These are phyloP conservation scores for Molossus molossus DNA, from an alignment of 2,797 vertebrate species.

Conservation along the genomic window DNA sequence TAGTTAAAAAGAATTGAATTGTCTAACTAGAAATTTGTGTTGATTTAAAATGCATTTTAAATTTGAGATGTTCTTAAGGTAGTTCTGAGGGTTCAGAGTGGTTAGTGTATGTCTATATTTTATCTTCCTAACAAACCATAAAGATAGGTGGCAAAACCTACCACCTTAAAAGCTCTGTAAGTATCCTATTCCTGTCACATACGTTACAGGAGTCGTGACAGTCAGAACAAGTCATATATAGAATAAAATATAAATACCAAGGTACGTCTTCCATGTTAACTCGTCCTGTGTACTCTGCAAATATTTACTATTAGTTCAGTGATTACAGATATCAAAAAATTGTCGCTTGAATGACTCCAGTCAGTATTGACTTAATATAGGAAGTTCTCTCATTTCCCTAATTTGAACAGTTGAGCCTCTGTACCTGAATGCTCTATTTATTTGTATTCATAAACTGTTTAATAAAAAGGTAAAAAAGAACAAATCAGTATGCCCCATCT, in stretches of 20 bases:
- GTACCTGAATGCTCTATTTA: neutral
- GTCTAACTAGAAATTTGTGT: slow-evolving; percentile 38
- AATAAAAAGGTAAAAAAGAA: slow-evolving; percentile 26
- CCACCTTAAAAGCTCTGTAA: neutral
- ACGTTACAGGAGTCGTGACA: neutral
- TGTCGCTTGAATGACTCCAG: slow-evolving; percentile 37
- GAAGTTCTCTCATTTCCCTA: slow-evolving; percentile 43
- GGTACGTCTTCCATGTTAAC: neutral
- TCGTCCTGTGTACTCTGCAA: neutral
- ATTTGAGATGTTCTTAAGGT: slow-evolving; percentile 53
- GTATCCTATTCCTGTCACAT: neutral
- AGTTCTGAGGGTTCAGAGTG: neutral
- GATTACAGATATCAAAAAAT: neutral
- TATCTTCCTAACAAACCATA: slow-evolving; percentile 2
- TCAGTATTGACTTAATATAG: slow-evolving; percentile 13
- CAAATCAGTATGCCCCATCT: neutral
- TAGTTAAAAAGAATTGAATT: slow-evolving; percentile 23
- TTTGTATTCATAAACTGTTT: slow-evolving; percentile 37
- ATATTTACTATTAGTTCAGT: neutral
- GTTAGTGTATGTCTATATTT: slow-evolving; percentile 34
- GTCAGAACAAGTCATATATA: neutral
- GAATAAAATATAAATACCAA: slow-evolving; percentile 5
- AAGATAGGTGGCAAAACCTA: slow-evolving; percentile 12
- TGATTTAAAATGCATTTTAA: slow-evolving; percentile 53
- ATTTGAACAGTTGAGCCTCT: slow-evolving; percentile 55